Evolutionary conservation across 2,888 invertebrate genomes (phyloP), one percentile per base, ranked within the genome.

Genomic region (Peribatodes rhomboidaria): DNA sequence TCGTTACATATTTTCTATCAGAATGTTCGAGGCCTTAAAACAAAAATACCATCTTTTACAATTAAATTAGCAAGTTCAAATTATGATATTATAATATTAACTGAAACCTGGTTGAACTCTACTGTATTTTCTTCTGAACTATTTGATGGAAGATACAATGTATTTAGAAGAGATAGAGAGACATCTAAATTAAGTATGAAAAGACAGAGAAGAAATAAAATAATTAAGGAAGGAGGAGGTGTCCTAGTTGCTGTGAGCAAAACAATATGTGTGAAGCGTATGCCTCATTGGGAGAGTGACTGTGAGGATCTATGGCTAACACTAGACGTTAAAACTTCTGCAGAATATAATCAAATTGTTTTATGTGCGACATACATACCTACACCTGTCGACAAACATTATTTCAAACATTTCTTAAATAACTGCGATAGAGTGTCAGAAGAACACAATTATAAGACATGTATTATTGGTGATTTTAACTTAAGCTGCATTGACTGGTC

Each of bases 161-260:
- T n/a, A n/a, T n/a, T n/a, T n/a, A n/a, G n/a, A n/a, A 52, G 52
- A 37, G 52, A 52, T 52, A 52, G 52, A 37, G 52, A 52, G 37
- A 52, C 52, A 37, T 52, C 52, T 7, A 20, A 7, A 13, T 20
- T 52, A n/a, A 37, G 52, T 41, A 41, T 41, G 41, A 41, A 16
- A 1, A 41, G 41, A 14, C 16, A 41, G 16, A 41, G 41, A 41
- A 33, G 37, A 22, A n/a, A 13, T n/a, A 10, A 37, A 37, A 10
- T 41, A 16, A 41, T 41, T 20, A 13, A 37, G 14, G 53, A 53
- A 14, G 53, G 53, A 0, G 53, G 53, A 41, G 53, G 53, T 10
- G 53, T 53, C 11, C 22, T 53, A 7, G 44, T 44, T 22, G 44
- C 44, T 2, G 44, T 44, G 2, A 44, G 13, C 13, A 44, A 44